phyloP scores from a whole-genome alignment of 2,113 vertebrate genomes.

The Naja naja region DNA sequence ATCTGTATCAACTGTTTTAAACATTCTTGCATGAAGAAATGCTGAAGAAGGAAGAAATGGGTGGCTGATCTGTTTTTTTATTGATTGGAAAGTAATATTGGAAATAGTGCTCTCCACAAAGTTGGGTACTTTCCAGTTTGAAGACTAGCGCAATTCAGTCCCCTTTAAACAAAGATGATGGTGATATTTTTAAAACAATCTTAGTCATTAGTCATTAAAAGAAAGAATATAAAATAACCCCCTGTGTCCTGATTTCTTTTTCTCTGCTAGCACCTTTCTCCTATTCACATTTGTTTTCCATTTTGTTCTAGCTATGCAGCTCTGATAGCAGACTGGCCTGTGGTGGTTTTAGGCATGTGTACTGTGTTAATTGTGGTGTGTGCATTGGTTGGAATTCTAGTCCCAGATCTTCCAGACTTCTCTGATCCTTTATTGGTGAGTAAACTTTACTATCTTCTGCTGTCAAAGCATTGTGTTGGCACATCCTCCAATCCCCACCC shows the following conservation, averaged over 20 bases:
- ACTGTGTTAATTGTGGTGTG: constrained; percentile 93
- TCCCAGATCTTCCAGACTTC: constrained; percentile 95
- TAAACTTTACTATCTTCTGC: constrained; percentile 17
- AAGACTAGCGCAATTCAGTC: not conserved
- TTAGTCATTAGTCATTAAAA: not conserved
- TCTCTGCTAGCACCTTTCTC: not conserved
- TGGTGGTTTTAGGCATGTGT: constrained; percentile 94
- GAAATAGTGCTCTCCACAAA: not conserved
- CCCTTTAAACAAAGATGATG: not conserved
- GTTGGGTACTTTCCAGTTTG: not conserved
- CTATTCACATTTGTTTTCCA: constrained; percentile 13
- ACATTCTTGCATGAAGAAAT: not conserved
- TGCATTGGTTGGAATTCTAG: constrained; percentile 89
- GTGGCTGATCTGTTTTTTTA: not conserved
- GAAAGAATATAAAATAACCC: not conserved
- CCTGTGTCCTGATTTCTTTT: not conserved
- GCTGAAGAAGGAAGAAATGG: not conserved
- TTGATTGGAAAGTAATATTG: not conserved
- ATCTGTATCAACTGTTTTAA: not conserved
- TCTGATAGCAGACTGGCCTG: constrained; percentile 95
- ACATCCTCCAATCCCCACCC: not conserved
- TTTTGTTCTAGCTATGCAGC: constrained; percentile 82
- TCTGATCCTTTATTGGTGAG: constrained; percentile 94
- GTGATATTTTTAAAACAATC: not conserved
- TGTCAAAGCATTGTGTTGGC: not conserved